Evolutionary conservation across 2,797 vertebrate genomes (phyloP).

Genomic region (Pogoniulus pusillus): DNA sequence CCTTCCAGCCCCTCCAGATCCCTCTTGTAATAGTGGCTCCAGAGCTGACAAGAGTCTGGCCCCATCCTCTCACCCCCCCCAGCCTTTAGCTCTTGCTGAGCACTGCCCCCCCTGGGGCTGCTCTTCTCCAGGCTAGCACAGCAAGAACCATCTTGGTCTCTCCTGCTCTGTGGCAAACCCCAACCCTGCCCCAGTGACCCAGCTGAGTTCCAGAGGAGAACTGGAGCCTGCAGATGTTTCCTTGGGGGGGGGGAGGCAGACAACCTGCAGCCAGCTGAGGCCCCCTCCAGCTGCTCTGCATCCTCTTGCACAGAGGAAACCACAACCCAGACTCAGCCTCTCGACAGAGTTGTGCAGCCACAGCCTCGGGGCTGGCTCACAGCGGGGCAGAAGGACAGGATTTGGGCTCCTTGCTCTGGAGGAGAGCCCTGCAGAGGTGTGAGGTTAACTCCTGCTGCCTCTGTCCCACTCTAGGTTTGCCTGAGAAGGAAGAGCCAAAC

Average conservation of each 20-base stretch:
- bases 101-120: background rate
- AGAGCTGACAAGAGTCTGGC: background rate
- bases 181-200: background rate
- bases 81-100: background rate
- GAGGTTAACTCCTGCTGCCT: too few species aligned
- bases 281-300: background rate
- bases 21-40: too few species aligned
- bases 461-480: background rate
- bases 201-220: background rate
- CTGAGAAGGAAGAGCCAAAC: background rate
- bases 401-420: too few species aligned
- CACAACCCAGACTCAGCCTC: too few species aligned
- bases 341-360: too few species aligned
- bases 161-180: background rate
- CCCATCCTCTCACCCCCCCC: background rate
- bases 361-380: too few species aligned
- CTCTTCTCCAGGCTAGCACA: background rate
- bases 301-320: background rate
- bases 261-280: background rate
- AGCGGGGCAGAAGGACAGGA: too few species aligned
- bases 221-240: background rate
- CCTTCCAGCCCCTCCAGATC: too few species aligned
- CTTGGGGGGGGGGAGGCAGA: too few species aligned
- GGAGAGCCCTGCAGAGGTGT: too few species aligned
- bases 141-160: rapidly evolving